A percentile compares a stretch with the other conserved stretches of the same genome.
phyloP scores from a whole-genome alignment of 2,888 invertebrate species.

The Orchesellides sinensis region DNA sequence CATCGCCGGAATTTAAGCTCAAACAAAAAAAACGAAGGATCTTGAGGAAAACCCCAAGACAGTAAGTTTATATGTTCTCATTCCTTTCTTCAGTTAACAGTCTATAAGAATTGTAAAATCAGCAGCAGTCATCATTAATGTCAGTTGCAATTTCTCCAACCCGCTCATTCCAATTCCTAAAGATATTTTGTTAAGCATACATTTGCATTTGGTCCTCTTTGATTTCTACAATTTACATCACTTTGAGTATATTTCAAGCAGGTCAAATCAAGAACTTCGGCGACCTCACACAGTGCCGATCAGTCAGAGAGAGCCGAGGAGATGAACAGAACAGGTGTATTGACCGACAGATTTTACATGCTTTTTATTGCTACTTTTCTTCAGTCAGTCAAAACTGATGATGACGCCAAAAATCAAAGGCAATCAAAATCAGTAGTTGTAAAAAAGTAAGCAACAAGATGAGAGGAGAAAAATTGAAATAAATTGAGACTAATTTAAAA shows the following conservation, averaged over 20 bases:
- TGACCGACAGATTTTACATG: constrained; percentile 53
- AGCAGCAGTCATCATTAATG: constrained; percentile 43
- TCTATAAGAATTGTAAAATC: constrained; percentile 17
- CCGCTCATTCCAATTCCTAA: neutral
- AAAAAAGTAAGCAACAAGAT: constrained; percentile 30
- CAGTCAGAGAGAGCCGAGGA: neutral
- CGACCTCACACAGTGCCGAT: constrained; percentile 61
- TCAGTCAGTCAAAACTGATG: constrained; percentile 42
- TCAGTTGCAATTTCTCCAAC: constrained; percentile 54
- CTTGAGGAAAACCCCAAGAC: too few relatives aligned
- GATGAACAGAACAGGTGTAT: constrained; percentile 39
- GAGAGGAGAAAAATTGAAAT: constrained; percentile 59
- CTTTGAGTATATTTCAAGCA: constrained; percentile 22
- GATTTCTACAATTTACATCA: constrained; percentile 22
- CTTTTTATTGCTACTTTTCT: constrained; percentile 37
- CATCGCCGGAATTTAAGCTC: too few relatives aligned
- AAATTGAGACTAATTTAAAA: constrained; percentile 65
- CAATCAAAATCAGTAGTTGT: constrained; percentile 61
- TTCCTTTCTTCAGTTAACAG: neutral
- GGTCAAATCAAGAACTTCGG: constrained; percentile 36
- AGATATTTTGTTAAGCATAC: neutral
- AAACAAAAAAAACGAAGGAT: too few relatives aligned
- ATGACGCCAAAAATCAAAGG: constrained; percentile 62
- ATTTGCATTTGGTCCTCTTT: neutral
- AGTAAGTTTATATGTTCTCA: neutral